Evolutionary conservation across 35 echinoderm and acorn worm genomes (phyloP), one percentile per base, ranked within the genome.

Genomic region (Lytechinus pictus): DNA sequence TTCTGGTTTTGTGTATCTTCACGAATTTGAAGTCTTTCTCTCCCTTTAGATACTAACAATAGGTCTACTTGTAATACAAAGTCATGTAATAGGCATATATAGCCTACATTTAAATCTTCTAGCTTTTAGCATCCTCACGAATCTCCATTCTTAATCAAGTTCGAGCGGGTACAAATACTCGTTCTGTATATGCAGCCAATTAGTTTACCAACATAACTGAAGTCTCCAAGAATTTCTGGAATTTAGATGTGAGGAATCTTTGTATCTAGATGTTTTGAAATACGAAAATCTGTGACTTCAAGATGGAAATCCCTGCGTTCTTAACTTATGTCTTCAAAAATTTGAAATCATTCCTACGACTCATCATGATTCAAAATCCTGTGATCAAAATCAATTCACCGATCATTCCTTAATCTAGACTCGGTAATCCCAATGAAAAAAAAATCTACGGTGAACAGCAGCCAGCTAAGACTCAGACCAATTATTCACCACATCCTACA

Each of bases 401-500:
- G 8, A 79, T n/a, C 6, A 79, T 79, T 79, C 19, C 12, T 24
- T 79, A 79, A 79, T 24, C 66, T 79, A 19, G 66, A 79, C 66
- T 79, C n/a, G 14, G 66, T 79, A 24, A 79, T 79, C 19, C 66
- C 19, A 24, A 24, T 79, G 6, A n/a, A 79, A 79, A 5, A 79
- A 79, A 79, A 5, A 44, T 24, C 21, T 16, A 79, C 66, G 66
- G 66, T 4, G 66, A 79, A 79, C 66, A 24, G 66, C 66, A 79
- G 66, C 66, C 66, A 79, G n/a, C 66, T 79, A 14, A 24, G n/a
- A 79, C 66, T 79, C 66, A 79, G 66, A 79, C 66, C 66, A 79
- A 79, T 79, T 79, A 79, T 79, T 79, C 66, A 79, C 66, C 66
- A 79, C 66, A 79, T 79, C 66, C 66, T 79, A 79, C 16, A 79